phyloP scores from a whole-genome alignment of 2,888 invertebrate species.

The Phyllotreta striolata region DNA sequence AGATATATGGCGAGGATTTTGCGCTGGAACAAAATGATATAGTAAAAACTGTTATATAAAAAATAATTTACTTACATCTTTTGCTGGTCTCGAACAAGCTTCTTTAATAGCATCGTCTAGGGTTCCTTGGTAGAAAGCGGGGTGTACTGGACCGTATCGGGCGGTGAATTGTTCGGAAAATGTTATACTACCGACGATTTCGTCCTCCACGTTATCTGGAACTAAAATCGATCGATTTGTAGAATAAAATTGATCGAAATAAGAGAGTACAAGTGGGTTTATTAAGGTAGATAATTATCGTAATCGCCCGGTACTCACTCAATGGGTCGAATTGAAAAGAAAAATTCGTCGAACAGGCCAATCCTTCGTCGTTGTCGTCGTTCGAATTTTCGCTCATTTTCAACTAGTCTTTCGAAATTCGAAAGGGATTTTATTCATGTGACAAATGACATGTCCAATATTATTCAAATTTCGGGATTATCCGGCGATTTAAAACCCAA shows the following conservation, averaged over 20 bases:
- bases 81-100: slow-evolving; percentile 87
- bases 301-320: slow-evolving; percentile 1
- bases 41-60: slow-evolving; percentile 19
- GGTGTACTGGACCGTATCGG: slow-evolving; percentile 87
- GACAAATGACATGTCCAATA: no score
- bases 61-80: slow-evolving; percentile 71
- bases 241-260: neutral
- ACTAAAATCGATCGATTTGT: slow-evolving; percentile 66
- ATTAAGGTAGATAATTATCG: no score
- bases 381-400: neutral
- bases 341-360: neutral
- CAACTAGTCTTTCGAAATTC: neutral
- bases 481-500: no score
- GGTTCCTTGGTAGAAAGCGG: slow-evolving; percentile 90
- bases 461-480: no score
- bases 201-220: slow-evolving; percentile 86
- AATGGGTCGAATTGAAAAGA: slow-evolving; percentile 1
- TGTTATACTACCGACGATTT: slow-evolving; percentile 83
- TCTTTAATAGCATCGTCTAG: slow-evolving; percentile 91
- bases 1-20: slow-evolving; percentile 94
- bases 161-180: slow-evolving; percentile 87
- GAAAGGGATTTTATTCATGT: neutral
- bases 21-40: slow-evolving; percentile 67
- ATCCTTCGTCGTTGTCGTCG: neutral
- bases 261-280: no score